Conservation (phyloP, 2,888 invertebrate genomes). For the Bruchidius siliquastri region DNA sequence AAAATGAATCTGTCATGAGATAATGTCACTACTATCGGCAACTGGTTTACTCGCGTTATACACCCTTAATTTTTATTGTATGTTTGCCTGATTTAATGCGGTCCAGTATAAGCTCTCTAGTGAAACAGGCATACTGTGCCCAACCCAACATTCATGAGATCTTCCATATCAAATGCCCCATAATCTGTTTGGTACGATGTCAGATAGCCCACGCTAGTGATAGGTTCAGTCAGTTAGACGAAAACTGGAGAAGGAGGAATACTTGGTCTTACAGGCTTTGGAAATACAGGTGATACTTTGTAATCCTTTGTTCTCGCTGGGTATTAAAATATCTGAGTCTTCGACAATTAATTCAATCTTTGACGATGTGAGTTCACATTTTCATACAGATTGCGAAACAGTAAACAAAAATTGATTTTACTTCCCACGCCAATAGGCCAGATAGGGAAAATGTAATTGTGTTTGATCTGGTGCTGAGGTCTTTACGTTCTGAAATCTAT, state of each 20-base stretch:
- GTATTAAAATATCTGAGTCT: no score
- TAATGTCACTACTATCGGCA: background rate
- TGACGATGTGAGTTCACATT: no score
- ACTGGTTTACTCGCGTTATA: background rate
- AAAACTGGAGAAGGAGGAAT: slow-evolving; percentile 13
- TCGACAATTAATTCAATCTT: no score
- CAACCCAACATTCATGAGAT: slow-evolving; percentile 22
- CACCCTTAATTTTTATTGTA: background rate
- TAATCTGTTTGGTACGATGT: slow-evolving; percentile 24
- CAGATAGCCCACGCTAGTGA: slow-evolving; percentile 26
- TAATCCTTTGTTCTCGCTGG: no score
- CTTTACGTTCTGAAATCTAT: no score
- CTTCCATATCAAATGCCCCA: slow-evolving; percentile 29
- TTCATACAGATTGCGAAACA: no score
- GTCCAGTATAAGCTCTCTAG: background rate
- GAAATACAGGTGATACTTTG: background rate
- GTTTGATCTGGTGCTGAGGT: no score
- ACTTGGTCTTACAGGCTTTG: slow-evolving; percentile 8
- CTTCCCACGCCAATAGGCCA: no score
- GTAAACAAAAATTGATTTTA: no score
- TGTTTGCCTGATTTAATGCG: background rate
- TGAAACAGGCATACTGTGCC: background rate
- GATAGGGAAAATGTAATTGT: no score
- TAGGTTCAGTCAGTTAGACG: slow-evolving; percentile 16
- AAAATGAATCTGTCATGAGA: background rate